These are phyloP conservation scores for Atopsyche davidsoni DNA, from an alignment of 1,140 invertebrate species.

Conservation along the genomic window DNA sequence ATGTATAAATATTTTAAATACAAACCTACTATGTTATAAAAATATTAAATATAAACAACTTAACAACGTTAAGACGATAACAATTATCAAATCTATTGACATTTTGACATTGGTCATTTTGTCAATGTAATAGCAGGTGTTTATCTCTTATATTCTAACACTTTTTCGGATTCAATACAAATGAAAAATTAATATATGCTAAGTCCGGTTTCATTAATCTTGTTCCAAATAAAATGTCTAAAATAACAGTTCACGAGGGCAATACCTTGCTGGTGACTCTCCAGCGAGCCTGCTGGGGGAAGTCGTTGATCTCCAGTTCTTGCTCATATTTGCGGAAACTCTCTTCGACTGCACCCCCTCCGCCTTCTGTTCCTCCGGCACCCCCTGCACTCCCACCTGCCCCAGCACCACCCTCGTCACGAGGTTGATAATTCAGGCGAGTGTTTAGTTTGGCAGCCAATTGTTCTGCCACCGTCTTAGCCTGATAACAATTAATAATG, in stretches of 20 bases:
- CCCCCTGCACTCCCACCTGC: conserved; percentile 54
- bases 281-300: conserved; percentile 98
- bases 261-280: conserved; percentile 90
- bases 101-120: too few relatives aligned
- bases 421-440: conserved; percentile 94
- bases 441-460: conserved; percentile 94
- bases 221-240: not conserved
- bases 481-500: conserved; percentile 41
- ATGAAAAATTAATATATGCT: too few relatives aligned
- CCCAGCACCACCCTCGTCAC: conserved; percentile 60
- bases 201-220: too few relatives aligned
- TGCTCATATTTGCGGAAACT: conserved; percentile 94
- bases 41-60: too few relatives aligned
- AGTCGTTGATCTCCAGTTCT: conserved; percentile 99
- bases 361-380: conserved; percentile 58
- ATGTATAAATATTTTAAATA: too few relatives aligned
- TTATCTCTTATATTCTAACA: too few relatives aligned
- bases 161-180: too few relatives aligned
- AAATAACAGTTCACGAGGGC: not conserved
- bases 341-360: conserved; percentile 63
- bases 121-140: too few relatives aligned
- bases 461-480: conserved; percentile 89
- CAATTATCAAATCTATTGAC: too few relatives aligned
- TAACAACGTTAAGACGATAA: too few relatives aligned
- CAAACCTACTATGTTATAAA: too few relatives aligned